Conservation (phyloP, 2,113 vertebrate genomes). For the Colossoma macropomum region DNA sequence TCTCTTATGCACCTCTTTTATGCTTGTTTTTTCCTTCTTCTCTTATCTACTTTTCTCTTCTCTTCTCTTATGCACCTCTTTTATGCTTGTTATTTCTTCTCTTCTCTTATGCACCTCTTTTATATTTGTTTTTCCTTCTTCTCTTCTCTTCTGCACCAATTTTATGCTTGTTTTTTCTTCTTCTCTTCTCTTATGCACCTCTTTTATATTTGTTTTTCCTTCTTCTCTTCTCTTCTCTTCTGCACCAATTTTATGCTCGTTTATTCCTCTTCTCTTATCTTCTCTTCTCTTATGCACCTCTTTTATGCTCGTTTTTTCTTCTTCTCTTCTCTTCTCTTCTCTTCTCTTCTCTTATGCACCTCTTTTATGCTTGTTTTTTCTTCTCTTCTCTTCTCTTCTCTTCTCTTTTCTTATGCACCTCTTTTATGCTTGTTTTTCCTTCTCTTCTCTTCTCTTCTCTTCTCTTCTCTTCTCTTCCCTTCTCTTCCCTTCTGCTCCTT, state of each 20-base stretch:
- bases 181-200: not conserved
- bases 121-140: too few relatives aligned
- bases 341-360: too few relatives aligned
- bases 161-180: not conserved
- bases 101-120: not conserved
- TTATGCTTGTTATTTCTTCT: not conserved
- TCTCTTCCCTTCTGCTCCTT: not conserved
- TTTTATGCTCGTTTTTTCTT: not conserved
- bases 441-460: not conserved
- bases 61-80: not conserved
- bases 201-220: not conserved
- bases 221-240: conserved; percentile 28
- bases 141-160: not conserved
- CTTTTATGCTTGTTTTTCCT: too few relatives aligned
- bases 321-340: too few relatives aligned
- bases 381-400: too few relatives aligned
- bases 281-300: conserved; percentile 29
- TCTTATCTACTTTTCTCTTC: not conserved
- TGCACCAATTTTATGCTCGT: not conserved
- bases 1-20: not conserved
- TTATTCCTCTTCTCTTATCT: too few relatives aligned
- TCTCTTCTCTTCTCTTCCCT: not conserved
- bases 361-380: not conserved
- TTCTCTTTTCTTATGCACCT: not conserved
- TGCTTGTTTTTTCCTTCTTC: not conserved